Conservation (phyloP, 1,140 invertebrate species). For the Drosophila virilis region DNA sequence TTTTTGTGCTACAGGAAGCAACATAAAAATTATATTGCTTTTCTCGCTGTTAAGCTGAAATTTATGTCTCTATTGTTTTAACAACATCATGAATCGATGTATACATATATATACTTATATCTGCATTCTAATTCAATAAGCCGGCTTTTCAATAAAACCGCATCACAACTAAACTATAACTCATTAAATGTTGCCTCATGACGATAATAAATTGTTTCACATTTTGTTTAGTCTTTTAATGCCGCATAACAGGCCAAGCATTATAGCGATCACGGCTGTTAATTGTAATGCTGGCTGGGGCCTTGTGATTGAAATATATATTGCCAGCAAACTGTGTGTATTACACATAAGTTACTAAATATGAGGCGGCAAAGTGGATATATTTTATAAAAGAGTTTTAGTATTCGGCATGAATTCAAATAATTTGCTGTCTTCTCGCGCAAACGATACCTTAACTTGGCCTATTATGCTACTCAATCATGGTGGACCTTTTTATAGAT, state of each 20-base stretch:
- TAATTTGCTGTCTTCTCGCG: too few species aligned
- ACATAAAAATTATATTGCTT: conserved; percentile 37
- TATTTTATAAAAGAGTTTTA: too few species aligned
- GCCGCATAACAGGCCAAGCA: conserved; percentile 2
- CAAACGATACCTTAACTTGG: too few species aligned
- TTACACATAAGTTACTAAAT: too few species aligned
- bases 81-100: conserved; percentile 15
- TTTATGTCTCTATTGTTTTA: conserved; percentile 49
- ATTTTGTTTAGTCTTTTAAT: conserved; percentile 7
- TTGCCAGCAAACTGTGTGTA: neutral
- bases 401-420: too few species aligned
- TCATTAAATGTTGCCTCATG: conserved; percentile 25
- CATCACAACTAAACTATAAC: conserved; percentile 25
- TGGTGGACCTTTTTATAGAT: too few species aligned
- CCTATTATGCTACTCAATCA: too few species aligned
- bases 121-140: conserved; percentile 58
- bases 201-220: conserved; percentile 23
- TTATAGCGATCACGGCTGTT: conserved; percentile 5
- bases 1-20: neutral
- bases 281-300: conserved; percentile 19
- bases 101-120: conserved; percentile 24
- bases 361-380: too few species aligned
- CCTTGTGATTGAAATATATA: conserved; percentile 16
- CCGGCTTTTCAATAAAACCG: conserved; percentile 11
- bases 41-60: conserved; percentile 17